Percentiles rank a stretch among this genome's conserved stretches.
These are phyloP conservation scores for Bellardia pandia DNA, from an alignment of 2,888 invertebrate genomes.

Conservation along the genomic window DNA sequence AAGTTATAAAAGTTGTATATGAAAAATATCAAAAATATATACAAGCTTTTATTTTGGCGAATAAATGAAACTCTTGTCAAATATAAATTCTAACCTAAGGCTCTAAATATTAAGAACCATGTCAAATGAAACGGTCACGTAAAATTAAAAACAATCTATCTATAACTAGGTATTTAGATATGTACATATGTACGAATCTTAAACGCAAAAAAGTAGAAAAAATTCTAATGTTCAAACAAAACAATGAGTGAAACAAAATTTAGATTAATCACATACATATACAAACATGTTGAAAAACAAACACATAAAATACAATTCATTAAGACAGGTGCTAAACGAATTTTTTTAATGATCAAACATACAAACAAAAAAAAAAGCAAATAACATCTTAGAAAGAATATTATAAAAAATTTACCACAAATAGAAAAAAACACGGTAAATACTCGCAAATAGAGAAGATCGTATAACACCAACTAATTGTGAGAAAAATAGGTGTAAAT, in stretches of 20 bases:
- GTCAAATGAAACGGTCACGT: not conserved
- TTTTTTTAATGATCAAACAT: slow-evolving; percentile 32
- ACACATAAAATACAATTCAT: slow-evolving; percentile 28
- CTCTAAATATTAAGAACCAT: not conserved
- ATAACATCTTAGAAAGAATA: slow-evolving; percentile 31
- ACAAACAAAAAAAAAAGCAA: not conserved
- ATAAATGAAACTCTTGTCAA: not conserved
- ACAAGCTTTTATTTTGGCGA: too few relatives aligned
- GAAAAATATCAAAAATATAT: too few relatives aligned
- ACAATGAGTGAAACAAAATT: slow-evolving; percentile 1
- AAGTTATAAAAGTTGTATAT: too few relatives aligned
- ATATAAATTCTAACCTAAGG: not conserved
- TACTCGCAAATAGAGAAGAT: not conserved
- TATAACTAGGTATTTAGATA: too few relatives aligned
- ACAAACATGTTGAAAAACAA: slow-evolving; percentile 1
- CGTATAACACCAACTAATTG: not conserved
- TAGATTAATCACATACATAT: slow-evolving; percentile 7
- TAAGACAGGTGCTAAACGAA: slow-evolving; percentile 64
- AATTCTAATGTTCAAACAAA: slow-evolving; percentile 22
- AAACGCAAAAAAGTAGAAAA: not conserved
- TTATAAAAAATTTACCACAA: not conserved
- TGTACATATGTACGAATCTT: not conserved
- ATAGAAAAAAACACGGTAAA: slow-evolving; percentile 15
- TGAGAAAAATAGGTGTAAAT: slow-evolving; percentile 9
- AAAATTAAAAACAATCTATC: not conserved